These are phyloP conservation scores for Chiloscyllium plagiosum DNA, from an alignment of 2,113 vertebrate species.

Conservation along the genomic window DNA sequence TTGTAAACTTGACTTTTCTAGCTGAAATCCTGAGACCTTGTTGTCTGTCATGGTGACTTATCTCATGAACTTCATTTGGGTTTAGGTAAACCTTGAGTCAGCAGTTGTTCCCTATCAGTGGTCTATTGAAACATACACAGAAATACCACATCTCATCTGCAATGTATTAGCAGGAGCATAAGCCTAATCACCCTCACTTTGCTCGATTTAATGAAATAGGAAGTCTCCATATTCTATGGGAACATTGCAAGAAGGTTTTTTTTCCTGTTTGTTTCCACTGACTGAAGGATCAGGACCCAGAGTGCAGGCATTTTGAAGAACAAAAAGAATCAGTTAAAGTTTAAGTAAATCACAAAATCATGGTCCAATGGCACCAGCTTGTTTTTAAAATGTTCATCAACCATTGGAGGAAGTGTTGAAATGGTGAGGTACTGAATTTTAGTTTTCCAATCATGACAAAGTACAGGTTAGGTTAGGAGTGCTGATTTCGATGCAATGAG, in stretches of 20 bases:
- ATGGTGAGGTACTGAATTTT: neutral
- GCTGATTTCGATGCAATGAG: neutral
- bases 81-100: neutral
- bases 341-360: neutral
- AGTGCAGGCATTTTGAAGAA: neutral
- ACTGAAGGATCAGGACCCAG: neutral
- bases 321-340: neutral
- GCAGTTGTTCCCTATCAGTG: neutral
- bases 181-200: neutral
- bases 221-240: neutral
- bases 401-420: neutral
- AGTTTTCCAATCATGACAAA: neutral
- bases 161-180: neutral
- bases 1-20: neutral
- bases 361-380: neutral
- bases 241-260: neutral
- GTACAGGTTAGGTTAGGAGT: neutral
- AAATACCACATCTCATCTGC: neutral
- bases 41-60: neutral
- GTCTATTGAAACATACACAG: neutral
- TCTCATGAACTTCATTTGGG: neutral
- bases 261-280: neutral
- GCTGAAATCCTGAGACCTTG: neutral
- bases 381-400: neutral
- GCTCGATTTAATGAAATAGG: neutral